Percentiles rank a stretch among this genome's conserved stretches.
phyloP scores from a whole-genome alignment of 2,797 vertebrate species.

The Brachyrhaphis roseni region DNA sequence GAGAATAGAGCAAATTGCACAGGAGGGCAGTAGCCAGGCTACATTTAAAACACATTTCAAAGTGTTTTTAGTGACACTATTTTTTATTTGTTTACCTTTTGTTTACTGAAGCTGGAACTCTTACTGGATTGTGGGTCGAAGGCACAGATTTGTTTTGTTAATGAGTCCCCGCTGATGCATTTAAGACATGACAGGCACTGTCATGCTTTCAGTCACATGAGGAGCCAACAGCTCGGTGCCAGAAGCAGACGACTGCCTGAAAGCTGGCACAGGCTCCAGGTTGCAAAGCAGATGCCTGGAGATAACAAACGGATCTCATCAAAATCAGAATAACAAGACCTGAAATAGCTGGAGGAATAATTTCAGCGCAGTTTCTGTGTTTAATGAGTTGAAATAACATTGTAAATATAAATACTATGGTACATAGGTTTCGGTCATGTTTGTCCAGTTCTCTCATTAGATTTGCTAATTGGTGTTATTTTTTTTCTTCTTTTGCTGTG shows the following conservation, averaged over 20 bases:
- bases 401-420: slow-evolving; percentile 21
- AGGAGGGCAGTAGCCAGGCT: too few relatives aligned
- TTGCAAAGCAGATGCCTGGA: slow-evolving; percentile 66
- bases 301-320: slow-evolving; percentile 62
- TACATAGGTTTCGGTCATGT: not conserved
- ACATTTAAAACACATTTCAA: slow-evolving; percentile 15
- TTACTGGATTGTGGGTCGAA: slow-evolving; percentile 52
- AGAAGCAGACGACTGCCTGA: slow-evolving; percentile 66
- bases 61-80: slow-evolving; percentile 27
- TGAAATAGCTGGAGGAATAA: slow-evolving; percentile 47
- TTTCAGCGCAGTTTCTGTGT: slow-evolving; percentile 39
- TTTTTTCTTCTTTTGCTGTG: not conserved
- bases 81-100: slow-evolving; percentile 53
- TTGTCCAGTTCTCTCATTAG: not conserved
- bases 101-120: slow-evolving; percentile 51
- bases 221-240: slow-evolving; percentile 64
- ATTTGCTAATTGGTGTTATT: not conserved
- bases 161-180: slow-evolving; percentile 78
- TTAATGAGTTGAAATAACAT: slow-evolving; percentile 26
- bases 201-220: slow-evolving; percentile 70
- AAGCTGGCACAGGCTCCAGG: slow-evolving; percentile 59
- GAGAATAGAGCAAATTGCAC: too few relatives aligned
- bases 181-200: slow-evolving; percentile 72
- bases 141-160: slow-evolving; percentile 76
- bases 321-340: slow-evolving; percentile 61